Evolutionary conservation across 2,888 invertebrate genomes (phyloP), one percentile per base, ranked within the genome.

Genomic region (Drosophila prolongata): DNA sequence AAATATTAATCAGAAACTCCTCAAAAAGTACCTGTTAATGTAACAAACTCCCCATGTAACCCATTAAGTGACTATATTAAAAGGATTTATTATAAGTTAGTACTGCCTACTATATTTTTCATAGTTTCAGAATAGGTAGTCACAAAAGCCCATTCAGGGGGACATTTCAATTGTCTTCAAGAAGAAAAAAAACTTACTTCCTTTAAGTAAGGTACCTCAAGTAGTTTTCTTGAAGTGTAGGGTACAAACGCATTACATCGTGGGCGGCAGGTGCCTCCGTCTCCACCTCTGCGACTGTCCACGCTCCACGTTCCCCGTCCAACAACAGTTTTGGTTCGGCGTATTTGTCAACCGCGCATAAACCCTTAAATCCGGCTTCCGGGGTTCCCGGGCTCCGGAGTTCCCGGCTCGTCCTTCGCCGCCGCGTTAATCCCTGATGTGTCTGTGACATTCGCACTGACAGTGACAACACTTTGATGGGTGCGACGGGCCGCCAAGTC

Each of bases 391-490:
- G 24, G 56, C 16, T 35, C 57, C 59, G 37, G 50, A 38, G 16
- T 11, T 47, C 30, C 47, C 47, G 47, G 34, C 59, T 40, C 58
- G 61, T 57, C 43, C 74, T 44, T 55, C 76, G 66, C 64, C 73
- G 62, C 57, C 83, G 84, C 77, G 86, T 88, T 91, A 91, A 91
- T 92, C 92, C 91, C 90, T 90, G 91, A 90, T 87, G 88, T 91
- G 91, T 91, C 90, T 90, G 77, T 91, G 91, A 86, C 89, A 90
- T 89, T 89, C 79, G 88, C 90, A 89, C 89, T 91, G 91, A 91
- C 90, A 91, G 90, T 92, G 91, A 91, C 91, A 92, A 90, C 90
- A 91, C 92, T 91, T 92, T 91, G 91, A 91, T 91, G 91, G 87
- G 84, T 56, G 73, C 72, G 69, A 73, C 65, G 55, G 47, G 72